Base-by-base conservation (phyloP, 2,888 invertebrate genomes). In the Periphyllus acericola region DNA sequence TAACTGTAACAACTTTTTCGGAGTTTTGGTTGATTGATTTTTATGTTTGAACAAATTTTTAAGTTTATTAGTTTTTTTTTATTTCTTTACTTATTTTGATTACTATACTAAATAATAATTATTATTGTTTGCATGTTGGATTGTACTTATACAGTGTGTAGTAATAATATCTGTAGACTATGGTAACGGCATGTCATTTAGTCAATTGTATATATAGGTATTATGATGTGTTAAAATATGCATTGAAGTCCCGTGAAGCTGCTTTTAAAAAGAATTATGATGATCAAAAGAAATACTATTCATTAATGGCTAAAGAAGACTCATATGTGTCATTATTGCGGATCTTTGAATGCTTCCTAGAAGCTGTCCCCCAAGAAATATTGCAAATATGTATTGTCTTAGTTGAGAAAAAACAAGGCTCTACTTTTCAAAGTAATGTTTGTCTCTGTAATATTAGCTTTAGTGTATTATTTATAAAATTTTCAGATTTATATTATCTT, bases 351-450 rank as follows among this genome's bases (percentile, higher is more conserved):
- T 96, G 96, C 91, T 96, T 96, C 91, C 92, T 96, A 76, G 96
- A 96, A 92, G 95, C 96, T 0, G 96, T 96, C 0, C 96, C 96
- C 0, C 96, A 96, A 91, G 95, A 95, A 91, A 95, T 96, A 82
- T 91, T 96, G 89, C 96, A 96, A 91, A 93, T 95, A 60, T 94
- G 94, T 55, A 93, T 96, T 90, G 93, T 96, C 90, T 92, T 96
- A 82, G 92, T 92, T 60, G 93, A 94, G 87, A 92, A 93, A 74
- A 93, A 92, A 66, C 82, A 89, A 34, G 91, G 92, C 14, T 92
- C 94, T 89, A 93, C 88, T 78, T 89, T 89, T 78, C 86, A 89
- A 60, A 89, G 89, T 89, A 74, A 89, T 85, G 32, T 84, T n/a
- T 32, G 11, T 32, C 3, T 72, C 87, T 82, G 46, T 75, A 19